Evolutionary conservation across 2,797 vertebrate species (phyloP).

Genomic region (Onychomys torridus): DNA sequence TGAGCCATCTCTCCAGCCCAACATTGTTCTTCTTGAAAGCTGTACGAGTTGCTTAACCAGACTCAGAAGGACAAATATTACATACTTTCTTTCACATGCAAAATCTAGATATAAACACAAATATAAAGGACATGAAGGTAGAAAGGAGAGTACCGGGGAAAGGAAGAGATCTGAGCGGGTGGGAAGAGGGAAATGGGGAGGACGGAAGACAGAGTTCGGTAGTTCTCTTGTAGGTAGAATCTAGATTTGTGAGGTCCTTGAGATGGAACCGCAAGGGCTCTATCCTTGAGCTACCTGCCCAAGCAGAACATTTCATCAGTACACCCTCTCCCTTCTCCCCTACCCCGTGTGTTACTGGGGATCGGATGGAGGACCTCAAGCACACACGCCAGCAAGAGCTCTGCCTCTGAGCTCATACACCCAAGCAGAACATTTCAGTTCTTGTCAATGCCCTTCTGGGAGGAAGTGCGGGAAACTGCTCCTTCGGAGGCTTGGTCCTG

Average conservation of each 20-base stretch:
- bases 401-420: neutral
- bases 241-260: neutral
- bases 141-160: neutral
- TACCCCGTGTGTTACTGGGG: neutral
- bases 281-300: neutral
- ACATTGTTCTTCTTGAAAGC: neutral
- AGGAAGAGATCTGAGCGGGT: neutral
- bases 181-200: neutral
- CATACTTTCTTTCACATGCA: neutral
- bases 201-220: neutral
- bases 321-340: too few relatives aligned
- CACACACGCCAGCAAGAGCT: too few relatives aligned
- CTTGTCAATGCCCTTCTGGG: neutral
- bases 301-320: neutral
- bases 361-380: neutral
- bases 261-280: neutral
- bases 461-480: neutral
- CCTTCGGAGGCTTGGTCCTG: neutral
- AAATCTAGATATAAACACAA: neutral
- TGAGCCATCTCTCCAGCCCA: too few relatives aligned
- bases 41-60: neutral
- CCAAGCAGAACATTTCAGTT: neutral
- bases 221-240: neutral
- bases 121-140: neutral
- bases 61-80: neutral